Conservation (phyloP, 2,888 invertebrate species). For the Lithophane socia region DNA sequence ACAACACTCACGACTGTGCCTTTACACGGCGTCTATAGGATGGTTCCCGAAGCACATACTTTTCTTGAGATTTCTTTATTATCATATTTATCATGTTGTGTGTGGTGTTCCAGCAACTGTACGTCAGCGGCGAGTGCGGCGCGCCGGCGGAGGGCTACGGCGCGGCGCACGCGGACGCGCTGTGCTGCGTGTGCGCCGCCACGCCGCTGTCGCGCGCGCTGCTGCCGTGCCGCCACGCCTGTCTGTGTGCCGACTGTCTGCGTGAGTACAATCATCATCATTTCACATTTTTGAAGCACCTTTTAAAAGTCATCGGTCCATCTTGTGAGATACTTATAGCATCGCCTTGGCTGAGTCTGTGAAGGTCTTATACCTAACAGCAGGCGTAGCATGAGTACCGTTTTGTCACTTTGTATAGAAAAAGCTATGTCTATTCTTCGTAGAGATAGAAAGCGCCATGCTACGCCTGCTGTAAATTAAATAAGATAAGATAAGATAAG, state of each 20-base stretch:
- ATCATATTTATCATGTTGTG: background rate
- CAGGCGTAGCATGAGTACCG: no score
- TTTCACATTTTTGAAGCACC: no score
- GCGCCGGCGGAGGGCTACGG: constrained; percentile 77
- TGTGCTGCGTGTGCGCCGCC: constrained; percentile 96
- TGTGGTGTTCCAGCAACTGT: constrained; percentile 92
- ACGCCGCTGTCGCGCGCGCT: constrained; percentile 94
- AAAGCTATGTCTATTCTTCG: no score
- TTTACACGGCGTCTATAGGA: background rate
- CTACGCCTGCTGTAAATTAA: no score
- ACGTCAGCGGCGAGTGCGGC: constrained; percentile 92
- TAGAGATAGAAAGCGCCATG: no score
- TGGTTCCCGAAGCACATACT: background rate
- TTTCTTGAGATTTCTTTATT: background rate
- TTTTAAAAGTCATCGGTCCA: no score
- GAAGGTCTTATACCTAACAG: no score
- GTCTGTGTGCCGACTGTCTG: constrained; percentile 95
- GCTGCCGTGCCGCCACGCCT: constrained; percentile 96
- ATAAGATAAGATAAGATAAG: no score
- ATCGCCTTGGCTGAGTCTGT: no score
- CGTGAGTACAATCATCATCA: constrained; percentile 81
- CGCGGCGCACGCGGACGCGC: constrained; percentile 76
- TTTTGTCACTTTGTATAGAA: no score
- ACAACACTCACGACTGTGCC: no score
- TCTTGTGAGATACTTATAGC: no score